Conservation (phyloP, 2,888 invertebrate genomes). For the Drosophila parthenogenetica region DNA sequence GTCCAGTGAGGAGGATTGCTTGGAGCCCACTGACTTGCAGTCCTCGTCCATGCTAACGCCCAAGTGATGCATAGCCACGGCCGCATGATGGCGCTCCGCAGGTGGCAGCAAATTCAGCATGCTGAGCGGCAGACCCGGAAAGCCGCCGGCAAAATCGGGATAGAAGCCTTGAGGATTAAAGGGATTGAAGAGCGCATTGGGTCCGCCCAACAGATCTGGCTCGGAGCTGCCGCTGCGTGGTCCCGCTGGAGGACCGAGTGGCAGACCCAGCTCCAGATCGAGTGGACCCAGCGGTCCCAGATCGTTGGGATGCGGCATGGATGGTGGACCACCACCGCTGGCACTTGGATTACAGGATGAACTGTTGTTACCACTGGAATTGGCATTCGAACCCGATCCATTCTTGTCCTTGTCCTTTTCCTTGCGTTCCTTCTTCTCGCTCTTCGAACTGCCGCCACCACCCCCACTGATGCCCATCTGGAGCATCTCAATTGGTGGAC, state of each 20-base stretch:
- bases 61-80: conserved; percentile 87
- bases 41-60: conserved; percentile 87
- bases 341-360: conserved; percentile 19
- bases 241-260: conserved; percentile 73
- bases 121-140: conserved; percentile 91
- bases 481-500: conserved; percentile 90
- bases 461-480: conserved; percentile 87
- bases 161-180: conserved; percentile 91
- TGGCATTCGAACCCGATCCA: conserved; percentile 11
- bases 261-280: conserved; percentile 73
- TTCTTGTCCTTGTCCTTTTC: conserved; percentile 74
- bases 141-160: conserved; percentile 92
- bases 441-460: conserved; percentile 61
- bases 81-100: conserved; percentile 88
- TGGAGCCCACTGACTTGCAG: conserved; percentile 88
- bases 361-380: conserved; percentile 32
- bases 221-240: conserved; percentile 89
- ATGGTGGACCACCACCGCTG: conserved; percentile 42
- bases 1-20: conserved; percentile 87
- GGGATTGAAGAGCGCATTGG: conserved; percentile 90
- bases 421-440: conserved; percentile 77
- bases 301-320: conserved; percentile 63
- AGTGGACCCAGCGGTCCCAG: conserved; percentile 60
- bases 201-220: conserved; percentile 87
- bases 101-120: conserved; percentile 94